A percentile compares a stretch with the other conserved stretches of the same genome.
Conservation (phyloP, 2,797 vertebrate genomes). For the Pseudochaenichthys georgianus region DNA sequence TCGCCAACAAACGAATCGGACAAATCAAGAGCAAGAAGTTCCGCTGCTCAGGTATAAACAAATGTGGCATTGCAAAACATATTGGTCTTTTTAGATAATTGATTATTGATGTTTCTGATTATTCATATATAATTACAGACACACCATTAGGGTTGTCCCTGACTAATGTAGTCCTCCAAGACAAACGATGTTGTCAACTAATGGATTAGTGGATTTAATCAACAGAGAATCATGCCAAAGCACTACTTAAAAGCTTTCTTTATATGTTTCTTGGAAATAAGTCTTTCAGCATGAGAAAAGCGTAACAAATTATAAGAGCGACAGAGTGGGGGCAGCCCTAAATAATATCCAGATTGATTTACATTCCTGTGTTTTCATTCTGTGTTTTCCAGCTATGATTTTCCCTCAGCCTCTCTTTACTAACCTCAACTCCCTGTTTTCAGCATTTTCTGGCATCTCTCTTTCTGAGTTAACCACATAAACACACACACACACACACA, state of each 20-base stretch:
- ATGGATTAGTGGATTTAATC: too few species aligned
- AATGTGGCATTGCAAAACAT: too few species aligned
- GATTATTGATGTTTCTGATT: background rate
- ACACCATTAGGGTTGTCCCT: too few species aligned
- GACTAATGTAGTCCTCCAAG: too few species aligned
- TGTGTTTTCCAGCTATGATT: constrained; percentile 74
- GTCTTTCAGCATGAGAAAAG: too few species aligned
- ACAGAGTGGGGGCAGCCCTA: background rate
- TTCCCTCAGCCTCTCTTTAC: constrained; percentile 61
- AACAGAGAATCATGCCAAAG: too few species aligned
- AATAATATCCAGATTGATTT: background rate
- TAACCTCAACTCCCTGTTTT: constrained; percentile 56
- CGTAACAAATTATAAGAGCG: too few species aligned
- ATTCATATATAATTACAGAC: background rate
- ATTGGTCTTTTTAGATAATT: background rate
- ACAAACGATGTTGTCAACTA: too few species aligned
- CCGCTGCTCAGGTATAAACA: constrained; percentile 96
- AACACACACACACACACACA: constrained; percentile 19
- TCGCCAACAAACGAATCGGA: constrained; percentile 98
- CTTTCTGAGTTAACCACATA: background rate
- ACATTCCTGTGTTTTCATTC: constrained; percentile 56
- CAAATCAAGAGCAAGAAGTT: constrained; percentile 99
- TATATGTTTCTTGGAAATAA: too few species aligned
- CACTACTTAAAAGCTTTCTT: too few species aligned
- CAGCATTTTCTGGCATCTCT: constrained; percentile 20